Conservation (phyloP, 1,140 invertebrate species). For the Onthophagus taurus region DNA sequence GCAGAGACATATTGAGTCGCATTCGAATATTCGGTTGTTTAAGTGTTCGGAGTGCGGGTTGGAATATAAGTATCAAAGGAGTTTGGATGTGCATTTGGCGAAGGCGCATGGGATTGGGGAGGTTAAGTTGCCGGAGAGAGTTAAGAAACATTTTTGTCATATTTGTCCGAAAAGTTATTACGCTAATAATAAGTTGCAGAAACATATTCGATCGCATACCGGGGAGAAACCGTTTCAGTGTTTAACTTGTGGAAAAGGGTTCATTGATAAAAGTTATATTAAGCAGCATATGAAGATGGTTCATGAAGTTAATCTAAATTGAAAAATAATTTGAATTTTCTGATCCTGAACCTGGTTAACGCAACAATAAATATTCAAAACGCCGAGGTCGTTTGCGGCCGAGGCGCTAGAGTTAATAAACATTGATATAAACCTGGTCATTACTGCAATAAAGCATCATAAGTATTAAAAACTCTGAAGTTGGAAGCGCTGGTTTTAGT, state of each 20-base stretch:
- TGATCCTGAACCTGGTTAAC: too few species aligned
- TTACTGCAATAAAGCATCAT: too few species aligned
- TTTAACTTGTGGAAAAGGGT: conserved; percentile 21
- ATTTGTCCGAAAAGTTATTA: conserved; percentile 24
- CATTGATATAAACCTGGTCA: too few species aligned
- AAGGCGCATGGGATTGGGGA: conserved; percentile 25
- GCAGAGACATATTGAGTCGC: conserved; percentile 23
- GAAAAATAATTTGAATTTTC: too few species aligned
- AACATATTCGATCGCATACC: conserved; percentile 22
- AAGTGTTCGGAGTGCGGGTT: conserved; percentile 20
- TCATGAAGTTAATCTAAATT: conserved; percentile 18
- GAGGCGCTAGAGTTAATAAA: too few species aligned
- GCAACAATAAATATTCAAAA: too few species aligned
- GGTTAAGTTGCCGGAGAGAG: conserved; percentile 18
- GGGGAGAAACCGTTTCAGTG: conserved; percentile 22
- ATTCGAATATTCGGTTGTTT: conserved; percentile 23
- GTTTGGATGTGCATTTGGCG: conserved; percentile 22
- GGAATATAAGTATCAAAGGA: conserved; percentile 27
- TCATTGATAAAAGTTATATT: conserved; percentile 24
- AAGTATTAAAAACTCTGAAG: too few species aligned
- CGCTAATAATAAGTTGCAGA: conserved; percentile 25
- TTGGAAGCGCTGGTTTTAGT: too few species aligned
- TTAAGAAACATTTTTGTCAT: conserved; percentile 25
- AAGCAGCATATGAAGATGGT: conserved; percentile 22
- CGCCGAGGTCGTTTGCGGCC: too few species aligned